These are phyloP conservation scores for Drosophila melanogaster DNA, from an alignment of 1,140 invertebrate species.

Conservation along the genomic window DNA sequence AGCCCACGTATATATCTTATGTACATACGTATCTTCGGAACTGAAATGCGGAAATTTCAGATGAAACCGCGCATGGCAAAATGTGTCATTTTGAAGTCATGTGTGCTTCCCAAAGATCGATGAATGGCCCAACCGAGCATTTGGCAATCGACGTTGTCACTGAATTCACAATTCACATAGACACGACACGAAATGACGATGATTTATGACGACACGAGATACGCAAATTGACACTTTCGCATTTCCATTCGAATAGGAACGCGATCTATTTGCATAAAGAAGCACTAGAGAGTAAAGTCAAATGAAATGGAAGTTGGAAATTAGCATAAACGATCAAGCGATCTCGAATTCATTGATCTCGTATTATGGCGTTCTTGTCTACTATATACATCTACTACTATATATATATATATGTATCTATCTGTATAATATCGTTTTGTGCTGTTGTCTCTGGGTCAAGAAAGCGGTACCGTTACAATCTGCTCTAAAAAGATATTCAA, in stretches of 20 bases:
- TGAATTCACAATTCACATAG: constrained; percentile 7
- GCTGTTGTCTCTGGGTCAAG: constrained; percentile 31
- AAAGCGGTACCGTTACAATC: constrained; percentile 28
- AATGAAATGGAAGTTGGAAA: constrained; percentile 37
- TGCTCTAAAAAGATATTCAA: constrained; percentile 22
- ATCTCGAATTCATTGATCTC: constrained; percentile 43
- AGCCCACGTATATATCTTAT: constrained; percentile 5
- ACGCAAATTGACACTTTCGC: constrained; percentile 44
- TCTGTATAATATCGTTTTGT: constrained; percentile 9
- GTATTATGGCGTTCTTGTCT: background rate
- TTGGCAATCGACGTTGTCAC: constrained; percentile 21
- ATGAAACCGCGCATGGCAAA: constrained; percentile 2
- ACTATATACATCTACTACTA: no score
- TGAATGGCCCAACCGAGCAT: constrained; percentile 18
- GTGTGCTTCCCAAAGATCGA: constrained; percentile 31
- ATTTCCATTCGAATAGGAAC: constrained; percentile 38
- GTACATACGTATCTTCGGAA: background rate
- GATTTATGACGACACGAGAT: constrained; percentile 41
- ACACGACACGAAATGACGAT: constrained; percentile 24
- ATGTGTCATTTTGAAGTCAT: background rate
- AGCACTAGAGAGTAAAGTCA: background rate
- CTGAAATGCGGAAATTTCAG: constrained; percentile 18
- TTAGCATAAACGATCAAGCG: constrained; percentile 33
- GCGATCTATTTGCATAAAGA: constrained; percentile 28
- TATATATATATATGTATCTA: background rate